Conservation (phyloP, 2,113 vertebrate genomes). For the Dissostichus mawsoni region DNA sequence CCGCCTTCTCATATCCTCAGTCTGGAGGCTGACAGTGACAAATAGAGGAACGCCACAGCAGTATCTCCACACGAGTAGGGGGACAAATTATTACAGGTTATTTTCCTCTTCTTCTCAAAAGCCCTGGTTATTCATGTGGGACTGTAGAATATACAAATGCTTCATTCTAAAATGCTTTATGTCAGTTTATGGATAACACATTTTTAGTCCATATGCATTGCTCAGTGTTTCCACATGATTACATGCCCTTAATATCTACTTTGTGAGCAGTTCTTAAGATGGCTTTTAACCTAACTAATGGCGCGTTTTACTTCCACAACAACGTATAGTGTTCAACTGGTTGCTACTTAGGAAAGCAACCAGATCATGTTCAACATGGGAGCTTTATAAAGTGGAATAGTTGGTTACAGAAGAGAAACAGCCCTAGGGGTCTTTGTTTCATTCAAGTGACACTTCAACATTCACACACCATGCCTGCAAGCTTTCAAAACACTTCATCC, state of each 20-base stretch:
- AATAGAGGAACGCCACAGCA: slow-evolving; percentile 81
- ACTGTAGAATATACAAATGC: slow-evolving; percentile 47
- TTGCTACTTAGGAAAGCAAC: background rate
- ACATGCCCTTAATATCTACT: slow-evolving; percentile 29
- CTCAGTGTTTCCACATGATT: slow-evolving; percentile 54
- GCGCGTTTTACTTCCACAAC: slow-evolving; percentile 9
- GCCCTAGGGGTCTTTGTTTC: background rate
- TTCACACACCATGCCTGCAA: background rate
- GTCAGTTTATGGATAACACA: slow-evolving; percentile 61
- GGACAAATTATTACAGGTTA: slow-evolving; percentile 85
- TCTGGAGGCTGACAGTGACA: slow-evolving; percentile 87
- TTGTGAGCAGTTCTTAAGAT: slow-evolving; percentile 25
- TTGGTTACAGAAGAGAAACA: slow-evolving; percentile 19
- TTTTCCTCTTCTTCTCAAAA: slow-evolving; percentile 79
- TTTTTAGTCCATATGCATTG: slow-evolving; percentile 49
- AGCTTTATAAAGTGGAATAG: slow-evolving; percentile 4
- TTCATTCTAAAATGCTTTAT: slow-evolving; percentile 58
- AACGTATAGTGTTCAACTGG: slow-evolving; percentile 4
- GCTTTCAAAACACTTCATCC: slow-evolving; percentile 28
- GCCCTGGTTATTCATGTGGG: slow-evolving; percentile 71
- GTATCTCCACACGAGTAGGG: slow-evolving; percentile 81
- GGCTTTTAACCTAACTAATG: slow-evolving; percentile 27
- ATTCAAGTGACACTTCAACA: slow-evolving; percentile 9
- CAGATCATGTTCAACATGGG: background rate
- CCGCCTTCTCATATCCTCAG: slow-evolving; percentile 83